Percentiles rank a stretch among this genome's conserved stretches.
phyloP scores from a whole-genome alignment of 1,140 invertebrate species.

The Diabrotica virgifera region DNA sequence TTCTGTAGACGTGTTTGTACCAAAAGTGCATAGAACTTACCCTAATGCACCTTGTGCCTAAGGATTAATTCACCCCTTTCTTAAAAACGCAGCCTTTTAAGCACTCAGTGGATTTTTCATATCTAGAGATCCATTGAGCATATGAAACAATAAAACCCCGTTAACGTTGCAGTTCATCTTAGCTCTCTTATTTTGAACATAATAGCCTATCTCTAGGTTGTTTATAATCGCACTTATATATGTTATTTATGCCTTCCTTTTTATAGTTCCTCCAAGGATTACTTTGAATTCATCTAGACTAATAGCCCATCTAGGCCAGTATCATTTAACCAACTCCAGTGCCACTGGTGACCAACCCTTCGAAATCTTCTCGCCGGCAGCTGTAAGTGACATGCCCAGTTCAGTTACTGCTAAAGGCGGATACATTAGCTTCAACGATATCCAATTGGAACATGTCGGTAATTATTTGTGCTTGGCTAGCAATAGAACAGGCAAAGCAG shows the following conservation, averaged over 20 bases:
- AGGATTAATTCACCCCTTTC: too few relatives aligned
- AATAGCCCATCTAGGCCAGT: conserved; percentile 71
- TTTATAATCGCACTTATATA: background rate
- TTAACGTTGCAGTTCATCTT: too few relatives aligned
- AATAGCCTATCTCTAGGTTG: too few relatives aligned
- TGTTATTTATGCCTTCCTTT: too few relatives aligned
- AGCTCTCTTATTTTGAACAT: too few relatives aligned
- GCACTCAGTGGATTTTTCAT: too few relatives aligned
- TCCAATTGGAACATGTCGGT: conserved; percentile 78
- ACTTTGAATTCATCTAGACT: conserved; percentile 69
- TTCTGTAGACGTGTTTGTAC: too few relatives aligned
- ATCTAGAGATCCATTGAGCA: too few relatives aligned
- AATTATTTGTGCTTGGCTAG: conserved; percentile 78
- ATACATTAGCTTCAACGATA: conserved; percentile 67
- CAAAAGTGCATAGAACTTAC: too few relatives aligned
- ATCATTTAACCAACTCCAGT: conserved; percentile 70
- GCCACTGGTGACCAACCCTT: conserved; percentile 77
- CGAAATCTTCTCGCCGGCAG: conserved; percentile 72
- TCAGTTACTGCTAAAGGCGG: conserved; percentile 54
- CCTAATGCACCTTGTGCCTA: too few relatives aligned
- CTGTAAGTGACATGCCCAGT: conserved; percentile 61
- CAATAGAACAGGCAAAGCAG: conserved; percentile 66
- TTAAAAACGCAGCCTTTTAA: too few relatives aligned
- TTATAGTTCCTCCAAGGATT: conserved; percentile 62
- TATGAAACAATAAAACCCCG: too few relatives aligned